A percentile compares a stretch with the other conserved stretches of the same genome.
Conservation (phyloP, 1,140 invertebrate species). For the Adoxophyes honmai region DNA sequence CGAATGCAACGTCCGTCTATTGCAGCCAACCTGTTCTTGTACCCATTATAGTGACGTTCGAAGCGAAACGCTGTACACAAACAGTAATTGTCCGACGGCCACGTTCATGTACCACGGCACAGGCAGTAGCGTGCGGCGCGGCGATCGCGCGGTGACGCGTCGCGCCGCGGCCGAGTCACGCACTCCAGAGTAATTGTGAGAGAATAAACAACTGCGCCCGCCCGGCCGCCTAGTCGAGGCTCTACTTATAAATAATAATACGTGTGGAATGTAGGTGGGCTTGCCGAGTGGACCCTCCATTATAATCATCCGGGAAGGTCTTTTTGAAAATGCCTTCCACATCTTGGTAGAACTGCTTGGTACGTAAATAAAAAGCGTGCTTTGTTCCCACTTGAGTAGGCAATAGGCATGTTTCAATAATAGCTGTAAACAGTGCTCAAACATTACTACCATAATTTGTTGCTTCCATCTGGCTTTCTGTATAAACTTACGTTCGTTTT, state of each 20-base stretch:
- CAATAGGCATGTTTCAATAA: too few species aligned
- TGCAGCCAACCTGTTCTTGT: too few species aligned
- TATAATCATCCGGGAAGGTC: constrained; percentile 6
- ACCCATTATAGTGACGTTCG: too few species aligned
- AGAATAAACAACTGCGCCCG: constrained; percentile 38
- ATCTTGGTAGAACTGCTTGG: too few species aligned
- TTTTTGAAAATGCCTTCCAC: too few species aligned
- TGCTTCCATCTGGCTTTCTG: too few species aligned
- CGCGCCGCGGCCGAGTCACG: constrained; percentile 45
- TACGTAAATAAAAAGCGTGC: neutral
- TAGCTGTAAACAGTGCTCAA: too few species aligned
- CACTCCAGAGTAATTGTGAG: constrained; percentile 37
- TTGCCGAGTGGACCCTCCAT: constrained; percentile 2
- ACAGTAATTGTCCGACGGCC: too few species aligned
- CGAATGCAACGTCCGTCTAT: too few species aligned
- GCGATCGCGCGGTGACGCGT: constrained; percentile 3
- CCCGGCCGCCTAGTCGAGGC: neutral
- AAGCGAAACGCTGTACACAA: too few species aligned
- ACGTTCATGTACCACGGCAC: neutral
- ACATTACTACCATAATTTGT: too few species aligned
- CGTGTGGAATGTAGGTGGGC: neutral
- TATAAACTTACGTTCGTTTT: too few species aligned
- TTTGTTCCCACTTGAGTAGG: neutral
- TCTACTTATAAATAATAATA: constrained; percentile 9
- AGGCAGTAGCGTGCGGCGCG: neutral